Base-by-base conservation (phyloP, 1,140 invertebrate genomes). In the Yoshiicerus persimilis region DNA sequence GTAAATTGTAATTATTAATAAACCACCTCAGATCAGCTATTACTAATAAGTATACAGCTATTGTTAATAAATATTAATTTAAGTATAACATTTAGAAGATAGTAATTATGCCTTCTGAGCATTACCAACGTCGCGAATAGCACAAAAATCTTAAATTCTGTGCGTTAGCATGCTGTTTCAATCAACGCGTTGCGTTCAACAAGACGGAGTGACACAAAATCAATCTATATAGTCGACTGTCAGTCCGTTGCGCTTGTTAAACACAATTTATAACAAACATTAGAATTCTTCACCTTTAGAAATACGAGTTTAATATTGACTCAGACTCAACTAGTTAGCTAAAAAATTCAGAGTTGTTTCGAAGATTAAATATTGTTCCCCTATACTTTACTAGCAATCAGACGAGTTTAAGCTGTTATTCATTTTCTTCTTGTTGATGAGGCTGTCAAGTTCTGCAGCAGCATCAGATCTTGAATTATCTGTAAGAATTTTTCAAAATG, bases 391-490 rank as follows among this genome's bases (percentile, higher is more conserved):
- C 88, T 90, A 90, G 86, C 90, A 90, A 87, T 90, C 90, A 27
- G 88, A 88, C 70, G 90, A 90, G 47, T 88, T 89, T 86, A 90
- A 85, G 84, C 90, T 90, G 84, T 87, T 86, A 66, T 88, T 90
- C 80, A 90, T 66, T 88, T 95, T 95, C 92, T 96, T 96, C 87
- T 94, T 95, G 91, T 95, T 93, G 86, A 96, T 96, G 91, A 98
- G 94, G 88, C 97, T 95, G 92, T 98, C 97, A 25, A 98, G 93
- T 93, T 98, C 97, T n/a, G 97, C 97, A 30, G 96, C 97, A 30
- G 97, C 97, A 92, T 98, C 97, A 13, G 96, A 96, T 86, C 97
- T 94, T 93, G 97, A 96, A 4, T 95, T 94, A 89, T 93, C 92
- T 91, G 93, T 13, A 56, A 16, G 62, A 36, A 10, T 10, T 34